Conservation (phyloP, 1,140 invertebrate species). For the Hyposmocoma kahamanoa region DNA sequence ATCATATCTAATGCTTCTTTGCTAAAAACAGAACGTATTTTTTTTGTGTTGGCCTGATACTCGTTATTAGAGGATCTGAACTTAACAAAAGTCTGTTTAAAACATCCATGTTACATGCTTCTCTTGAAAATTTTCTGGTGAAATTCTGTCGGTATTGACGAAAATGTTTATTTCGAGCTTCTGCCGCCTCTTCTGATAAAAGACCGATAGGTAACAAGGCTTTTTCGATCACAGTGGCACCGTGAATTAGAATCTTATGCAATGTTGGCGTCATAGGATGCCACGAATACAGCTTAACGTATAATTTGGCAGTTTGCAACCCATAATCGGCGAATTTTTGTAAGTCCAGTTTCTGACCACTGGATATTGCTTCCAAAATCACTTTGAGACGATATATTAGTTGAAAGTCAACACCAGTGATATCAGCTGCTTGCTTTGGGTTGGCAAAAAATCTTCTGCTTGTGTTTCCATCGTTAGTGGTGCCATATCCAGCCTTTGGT, state of each 20-base stretch:
- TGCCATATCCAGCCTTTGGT: constrained; percentile 29
- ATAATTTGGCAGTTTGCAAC: constrained; percentile 22
- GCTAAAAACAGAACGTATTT: no score
- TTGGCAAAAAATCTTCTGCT: constrained; percentile 41
- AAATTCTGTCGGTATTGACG: background rate
- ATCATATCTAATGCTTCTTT: no score
- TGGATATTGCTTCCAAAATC: constrained; percentile 13
- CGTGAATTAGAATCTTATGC: constrained; percentile 37
- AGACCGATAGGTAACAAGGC: constrained; percentile 18
- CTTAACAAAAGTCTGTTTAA: background rate
- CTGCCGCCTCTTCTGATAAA: constrained; percentile 19
- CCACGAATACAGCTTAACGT: constrained; percentile 31
- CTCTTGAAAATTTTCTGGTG: constrained; percentile 1
- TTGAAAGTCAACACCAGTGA: constrained; percentile 33
- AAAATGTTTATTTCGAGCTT: constrained; percentile 26
- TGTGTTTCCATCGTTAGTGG: constrained; percentile 53
- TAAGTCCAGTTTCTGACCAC: constrained; percentile 12
- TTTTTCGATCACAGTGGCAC: constrained; percentile 18
- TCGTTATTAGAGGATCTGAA: background rate
- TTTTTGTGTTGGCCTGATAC: no score
- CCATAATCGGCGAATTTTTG: constrained; percentile 22
- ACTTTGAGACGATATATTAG: constrained; percentile 22
- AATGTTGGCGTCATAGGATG: constrained; percentile 43
- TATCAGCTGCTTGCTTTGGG: constrained; percentile 23
- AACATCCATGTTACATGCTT: background rate